These are phyloP conservation scores for Pitangus sulphuratus DNA, from an alignment of 2,797 vertebrate species.

Conservation along the genomic window DNA sequence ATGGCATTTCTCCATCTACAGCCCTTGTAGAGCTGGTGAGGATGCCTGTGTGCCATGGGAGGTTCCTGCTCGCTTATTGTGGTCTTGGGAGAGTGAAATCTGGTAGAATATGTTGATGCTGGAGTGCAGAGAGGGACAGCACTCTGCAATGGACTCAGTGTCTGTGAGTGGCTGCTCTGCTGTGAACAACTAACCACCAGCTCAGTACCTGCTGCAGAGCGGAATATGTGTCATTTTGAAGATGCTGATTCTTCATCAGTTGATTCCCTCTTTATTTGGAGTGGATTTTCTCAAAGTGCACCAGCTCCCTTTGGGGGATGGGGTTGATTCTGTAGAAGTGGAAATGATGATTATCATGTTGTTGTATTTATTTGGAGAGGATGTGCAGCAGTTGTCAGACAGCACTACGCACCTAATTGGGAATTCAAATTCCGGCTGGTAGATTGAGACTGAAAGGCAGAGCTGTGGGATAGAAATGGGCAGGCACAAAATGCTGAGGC, in stretches of 20 bases:
- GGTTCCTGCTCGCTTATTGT: neutral
- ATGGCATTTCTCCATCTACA: neutral
- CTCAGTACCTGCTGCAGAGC: rapidly evolving
- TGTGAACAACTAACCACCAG: neutral
- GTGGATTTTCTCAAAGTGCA: neutral
- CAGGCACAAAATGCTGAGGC: constrained; percentile 28
- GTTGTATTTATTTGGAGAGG: neutral
- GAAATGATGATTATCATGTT: neutral
- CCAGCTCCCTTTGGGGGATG: neutral
- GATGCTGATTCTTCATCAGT: neutral
- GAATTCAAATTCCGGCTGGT: constrained; percentile 54
- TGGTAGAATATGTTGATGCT: rapidly evolving
- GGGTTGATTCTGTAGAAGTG: neutral
- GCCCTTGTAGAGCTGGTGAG: neutral
- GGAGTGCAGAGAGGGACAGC: rapidly evolving
- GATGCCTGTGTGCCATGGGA: neutral
- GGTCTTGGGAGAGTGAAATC: neutral
- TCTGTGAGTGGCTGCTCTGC: neutral
- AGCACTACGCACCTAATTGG: neutral
- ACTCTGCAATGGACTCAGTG: rapidly evolving
- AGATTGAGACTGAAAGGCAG: constrained; percentile 53
- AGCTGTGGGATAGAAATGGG: neutral
- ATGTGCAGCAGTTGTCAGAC: constrained; percentile 23
- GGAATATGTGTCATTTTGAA: neutral
- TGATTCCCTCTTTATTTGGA: neutral